These are phyloP conservation scores for Bombus polaris DNA, from an alignment of 1,140 invertebrate genomes.

Conservation along the genomic window DNA sequence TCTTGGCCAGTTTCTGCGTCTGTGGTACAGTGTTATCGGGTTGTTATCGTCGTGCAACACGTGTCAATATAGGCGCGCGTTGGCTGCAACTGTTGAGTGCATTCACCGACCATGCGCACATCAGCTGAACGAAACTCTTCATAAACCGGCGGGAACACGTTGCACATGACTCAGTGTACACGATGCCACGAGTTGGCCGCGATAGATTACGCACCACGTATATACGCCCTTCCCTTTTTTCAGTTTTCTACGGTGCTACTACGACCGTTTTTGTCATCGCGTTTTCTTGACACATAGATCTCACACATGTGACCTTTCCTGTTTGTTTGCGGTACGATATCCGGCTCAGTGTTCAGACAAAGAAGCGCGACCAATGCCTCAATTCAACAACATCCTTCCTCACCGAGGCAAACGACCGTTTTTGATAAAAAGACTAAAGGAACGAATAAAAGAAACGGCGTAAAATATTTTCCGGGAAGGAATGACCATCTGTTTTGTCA, in stretches of 20 bases:
- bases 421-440: not conserved
- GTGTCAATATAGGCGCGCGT: constrained; percentile 43
- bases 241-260: not conserved
- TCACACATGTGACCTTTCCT: not conserved
- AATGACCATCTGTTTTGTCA: constrained; percentile 4
- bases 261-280: not conserved
- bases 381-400: not conserved
- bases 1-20: constrained; percentile 26
- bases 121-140: constrained; percentile 27
- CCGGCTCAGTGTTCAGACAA: not conserved
- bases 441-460: no score
- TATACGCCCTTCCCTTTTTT: constrained; percentile 34
- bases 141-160: constrained; percentile 58
- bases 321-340: no score
- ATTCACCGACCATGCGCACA: constrained; percentile 59
- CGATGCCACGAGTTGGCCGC: constrained; percentile 44
- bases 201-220: constrained; percentile 46
- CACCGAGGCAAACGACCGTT: not conserved
- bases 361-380: constrained; percentile 32
- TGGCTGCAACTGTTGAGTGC: constrained; percentile 30
- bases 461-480: not conserved
- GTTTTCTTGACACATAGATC: constrained; percentile 7
- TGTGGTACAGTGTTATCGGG: constrained; percentile 35
- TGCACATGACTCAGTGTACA: constrained; percentile 58
- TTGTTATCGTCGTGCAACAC: constrained; percentile 45